Percentiles rank a stretch among this genome's conserved stretches.
phyloP scores from a whole-genome alignment of 1,140 invertebrate species.

The Tetramorium alpestre region DNA sequence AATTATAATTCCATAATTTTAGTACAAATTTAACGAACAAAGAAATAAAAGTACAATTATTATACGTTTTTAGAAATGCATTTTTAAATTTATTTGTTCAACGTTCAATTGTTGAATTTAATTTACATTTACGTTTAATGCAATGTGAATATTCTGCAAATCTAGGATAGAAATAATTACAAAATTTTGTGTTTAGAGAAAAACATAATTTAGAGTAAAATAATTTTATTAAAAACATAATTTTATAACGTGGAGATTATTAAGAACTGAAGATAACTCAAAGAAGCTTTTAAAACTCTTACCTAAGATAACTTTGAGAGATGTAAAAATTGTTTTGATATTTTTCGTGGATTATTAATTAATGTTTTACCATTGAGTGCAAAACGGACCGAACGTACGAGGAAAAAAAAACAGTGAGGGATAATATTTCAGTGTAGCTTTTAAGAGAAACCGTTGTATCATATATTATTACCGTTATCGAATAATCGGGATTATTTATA shows the following conservation, averaged over 20 bases:
- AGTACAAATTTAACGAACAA: background rate
- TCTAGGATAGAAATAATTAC: background rate
- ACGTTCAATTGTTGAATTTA: background rate
- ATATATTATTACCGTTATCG: constrained; percentile 48
- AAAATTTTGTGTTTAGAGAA: background rate
- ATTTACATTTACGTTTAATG: background rate
- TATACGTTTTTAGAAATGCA: background rate
- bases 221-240: background rate
- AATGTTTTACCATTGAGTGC: background rate
- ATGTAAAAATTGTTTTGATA: constrained; percentile 4
- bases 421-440: constrained; percentile 50
- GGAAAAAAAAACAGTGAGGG: background rate
- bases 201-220: background rate
- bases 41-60: background rate
- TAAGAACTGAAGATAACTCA: background rate
- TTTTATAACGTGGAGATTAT: background rate
- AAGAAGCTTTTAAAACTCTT: background rate
- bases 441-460: constrained; percentile 46
- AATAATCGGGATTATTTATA: constrained; percentile 37
- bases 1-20: background rate
- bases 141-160: background rate
- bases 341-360: background rate
- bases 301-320: background rate
- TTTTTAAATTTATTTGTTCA: background rate
- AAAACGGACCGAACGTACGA: constrained; percentile 15